Evolutionary conservation across 2,113 vertebrate species (phyloP), one percentile per base, ranked within the genome.

Genomic region (Xenopus borealis): DNA sequence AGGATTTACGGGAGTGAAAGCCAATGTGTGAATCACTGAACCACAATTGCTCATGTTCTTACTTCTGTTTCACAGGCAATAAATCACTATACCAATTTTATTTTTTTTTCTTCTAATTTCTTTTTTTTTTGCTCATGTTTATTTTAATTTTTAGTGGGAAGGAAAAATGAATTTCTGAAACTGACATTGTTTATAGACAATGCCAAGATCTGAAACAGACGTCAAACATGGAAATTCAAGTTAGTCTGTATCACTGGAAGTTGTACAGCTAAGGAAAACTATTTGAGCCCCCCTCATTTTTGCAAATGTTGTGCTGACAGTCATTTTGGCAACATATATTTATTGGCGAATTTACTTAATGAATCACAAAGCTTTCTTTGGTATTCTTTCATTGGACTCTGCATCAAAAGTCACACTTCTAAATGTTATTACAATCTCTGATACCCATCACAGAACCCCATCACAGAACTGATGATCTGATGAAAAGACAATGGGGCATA

Each of bases 111-210:
- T 50, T 55, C 47, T 50, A 12, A 12, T 50, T 50, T 50, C 23
- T 27, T 50, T 12, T 50, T 50, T 16, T 50, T 50, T 50, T 50
- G 47, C 14, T 12, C 47, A 13, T 50, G 47, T 55, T n/a, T 55
- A n/a, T 55, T n/a, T 55, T 55, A n/a, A 2, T 18, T 55, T 55
- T 16, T 55, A 50, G 47, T 9, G 47, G 53, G 9, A n/a, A 55
- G 17, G 17, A n/a, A 55, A 55, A 55, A 55, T 55, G 13, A n/a
- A 55, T 55, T 55, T 55, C 14, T 55, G 47, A 50, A 50, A 50
- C 47, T 50, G 53, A n/a, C 53, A 55, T 55, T 55, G 53, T n/a
- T 55, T 55, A 55, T 55, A 55, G 53, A 55, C 53, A 55, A n/a
- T 55, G 53, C 17, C 53, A 55, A 55, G 17, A 55, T 55, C 17